Evolutionary conservation across 2,113 vertebrate species (phyloP).

Genomic region (Petrocephalus zakoni): DNA sequence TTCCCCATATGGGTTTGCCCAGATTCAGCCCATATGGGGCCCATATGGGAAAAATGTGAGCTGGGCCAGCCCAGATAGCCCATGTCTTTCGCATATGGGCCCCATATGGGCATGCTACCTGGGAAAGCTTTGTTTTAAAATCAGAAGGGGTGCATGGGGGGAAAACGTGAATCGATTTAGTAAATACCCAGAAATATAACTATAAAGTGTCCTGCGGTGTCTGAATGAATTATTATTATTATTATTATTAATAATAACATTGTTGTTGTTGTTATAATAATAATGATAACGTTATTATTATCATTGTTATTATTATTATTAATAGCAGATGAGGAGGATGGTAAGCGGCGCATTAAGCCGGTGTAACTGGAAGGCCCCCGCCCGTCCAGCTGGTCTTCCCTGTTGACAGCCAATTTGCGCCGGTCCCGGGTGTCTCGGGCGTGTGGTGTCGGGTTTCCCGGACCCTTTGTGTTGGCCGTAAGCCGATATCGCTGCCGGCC

Average conservation of each 20-base stretch:
- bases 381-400: neutral
- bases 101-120: too few relatives aligned
- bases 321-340: too few relatives aligned
- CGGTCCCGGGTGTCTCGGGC: neutral
- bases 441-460: slow-evolving; percentile 29
- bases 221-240: too few relatives aligned
- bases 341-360: neutral
- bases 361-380: neutral
- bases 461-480: slow-evolving; percentile 31
- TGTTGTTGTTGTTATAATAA: too few relatives aligned
- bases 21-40: too few relatives aligned
- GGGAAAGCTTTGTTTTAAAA: neutral
- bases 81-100: too few relatives aligned
- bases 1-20: too few relatives aligned
- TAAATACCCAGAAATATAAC: neutral
- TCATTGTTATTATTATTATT: too few relatives aligned
- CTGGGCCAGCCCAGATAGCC: too few relatives aligned
- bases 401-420: neutral
- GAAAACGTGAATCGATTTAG: neutral
- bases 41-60: too few relatives aligned
- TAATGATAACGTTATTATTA: too few relatives aligned
- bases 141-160: neutral
- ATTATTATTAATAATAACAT: too few relatives aligned
- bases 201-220: neutral
- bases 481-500: slow-evolving; percentile 25